phyloP scores from a whole-genome alignment of 1,140 invertebrate genomes.

The Halesus radiatus region DNA sequence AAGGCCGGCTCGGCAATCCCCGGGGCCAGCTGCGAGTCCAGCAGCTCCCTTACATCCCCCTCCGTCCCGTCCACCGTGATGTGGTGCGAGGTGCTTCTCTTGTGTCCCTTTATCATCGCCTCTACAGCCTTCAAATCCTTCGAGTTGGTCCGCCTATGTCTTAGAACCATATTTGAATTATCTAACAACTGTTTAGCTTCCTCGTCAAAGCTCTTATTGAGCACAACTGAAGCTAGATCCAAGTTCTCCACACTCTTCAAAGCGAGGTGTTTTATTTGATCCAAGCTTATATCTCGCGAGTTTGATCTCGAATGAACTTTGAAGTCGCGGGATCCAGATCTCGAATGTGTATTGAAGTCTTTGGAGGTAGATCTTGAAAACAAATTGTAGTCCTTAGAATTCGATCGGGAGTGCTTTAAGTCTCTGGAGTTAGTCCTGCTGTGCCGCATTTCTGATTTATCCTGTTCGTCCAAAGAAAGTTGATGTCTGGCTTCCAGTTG shows the following conservation, averaged over 20 bases:
- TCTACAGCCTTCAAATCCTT: conserved; percentile 67
- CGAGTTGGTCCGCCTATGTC: conserved; percentile 72
- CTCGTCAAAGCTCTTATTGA: conserved; percentile 63
- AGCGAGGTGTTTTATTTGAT: conserved; percentile 65
- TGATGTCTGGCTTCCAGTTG: conserved; percentile 71
- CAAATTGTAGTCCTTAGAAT: conserved; percentile 59
- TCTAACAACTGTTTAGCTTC: conserved; percentile 68
- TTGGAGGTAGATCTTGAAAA: conserved; percentile 61
- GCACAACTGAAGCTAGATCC: conserved; percentile 64
- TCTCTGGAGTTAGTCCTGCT: conserved; percentile 64
- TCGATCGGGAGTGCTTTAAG: conserved; percentile 59
- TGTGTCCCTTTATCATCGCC: conserved; percentile 59
- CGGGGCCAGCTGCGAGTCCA: conserved; percentile 60
- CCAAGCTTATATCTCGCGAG: conserved; percentile 65
- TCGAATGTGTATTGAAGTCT: conserved; percentile 61
- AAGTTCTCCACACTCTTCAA: conserved; percentile 68
- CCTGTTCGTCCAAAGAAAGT: conserved; percentile 62
- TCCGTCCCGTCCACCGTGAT: conserved; percentile 61
- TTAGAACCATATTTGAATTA: conserved; percentile 66
- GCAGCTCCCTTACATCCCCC: conserved; percentile 61
- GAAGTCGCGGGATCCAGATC: conserved; percentile 63
- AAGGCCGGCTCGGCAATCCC: conserved; percentile 59
- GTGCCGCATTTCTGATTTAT: conserved; percentile 60
- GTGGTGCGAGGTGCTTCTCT: conserved; percentile 68
- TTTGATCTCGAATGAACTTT: conserved; percentile 63